phyloP scores from a whole-genome alignment of 2,113 vertebrate species.

The Coturnix japonica region DNA sequence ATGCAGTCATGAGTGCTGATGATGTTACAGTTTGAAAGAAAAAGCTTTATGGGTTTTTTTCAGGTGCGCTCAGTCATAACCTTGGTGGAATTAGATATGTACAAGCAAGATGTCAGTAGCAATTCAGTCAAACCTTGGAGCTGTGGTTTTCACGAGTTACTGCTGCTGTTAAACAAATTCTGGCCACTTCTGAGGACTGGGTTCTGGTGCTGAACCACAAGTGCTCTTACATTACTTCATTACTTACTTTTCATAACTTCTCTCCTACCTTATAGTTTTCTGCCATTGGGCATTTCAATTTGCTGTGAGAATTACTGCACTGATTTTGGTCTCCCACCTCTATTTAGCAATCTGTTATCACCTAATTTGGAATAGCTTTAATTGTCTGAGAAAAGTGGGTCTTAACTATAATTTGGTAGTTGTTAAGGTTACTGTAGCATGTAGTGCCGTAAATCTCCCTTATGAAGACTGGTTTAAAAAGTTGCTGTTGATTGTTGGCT shows the following conservation, averaged over 20 bases:
- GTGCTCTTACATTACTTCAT: background rate
- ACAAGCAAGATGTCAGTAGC: background rate
- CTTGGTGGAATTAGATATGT: background rate
- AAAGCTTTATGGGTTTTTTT: background rate
- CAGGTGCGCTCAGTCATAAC: background rate
- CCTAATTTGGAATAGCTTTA: background rate
- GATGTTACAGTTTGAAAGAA: background rate
- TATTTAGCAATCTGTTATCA: background rate
- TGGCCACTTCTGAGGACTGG: background rate
- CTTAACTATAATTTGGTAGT: background rate
- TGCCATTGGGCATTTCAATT: background rate
- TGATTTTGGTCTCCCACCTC: background rate
- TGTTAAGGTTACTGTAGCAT: background rate
- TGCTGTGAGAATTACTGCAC: background rate
- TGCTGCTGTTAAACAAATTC: background rate
- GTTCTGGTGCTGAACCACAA: accelerated
- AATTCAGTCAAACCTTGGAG: background rate
- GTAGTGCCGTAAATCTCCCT: background rate
- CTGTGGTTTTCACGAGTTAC: background rate
- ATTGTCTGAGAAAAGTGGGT: background rate
- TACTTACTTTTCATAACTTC: background rate
- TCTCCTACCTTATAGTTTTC: background rate
- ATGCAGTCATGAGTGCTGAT: background rate
- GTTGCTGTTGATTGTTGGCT: background rate
- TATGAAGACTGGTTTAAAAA: background rate